Percentiles rank a stretch among this genome's conserved stretches.
Conservation (phyloP, 1,140 invertebrate species). For the Zeugodacus cucurbitae region DNA sequence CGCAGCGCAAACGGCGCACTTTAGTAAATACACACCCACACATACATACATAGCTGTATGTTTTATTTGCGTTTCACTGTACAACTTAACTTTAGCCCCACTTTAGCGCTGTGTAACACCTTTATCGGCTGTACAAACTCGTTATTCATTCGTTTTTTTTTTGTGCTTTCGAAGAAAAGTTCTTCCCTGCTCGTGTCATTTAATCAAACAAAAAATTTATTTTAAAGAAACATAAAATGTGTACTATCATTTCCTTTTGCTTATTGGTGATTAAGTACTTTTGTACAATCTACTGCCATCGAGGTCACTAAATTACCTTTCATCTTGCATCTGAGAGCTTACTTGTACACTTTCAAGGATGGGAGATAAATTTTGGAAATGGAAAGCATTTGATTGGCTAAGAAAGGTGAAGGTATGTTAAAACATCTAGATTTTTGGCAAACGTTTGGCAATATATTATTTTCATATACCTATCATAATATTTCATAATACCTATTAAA, state of each 20-base stretch:
- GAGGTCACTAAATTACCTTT: conserved; percentile 20
- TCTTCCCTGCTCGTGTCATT: neutral
- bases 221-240: neutral
- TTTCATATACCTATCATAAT: too few species aligned
- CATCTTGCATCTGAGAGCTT: neutral
- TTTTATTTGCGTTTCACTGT: neutral
- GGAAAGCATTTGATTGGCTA: too few species aligned
- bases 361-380: too few species aligned
- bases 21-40: neutral
- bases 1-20: neutral
- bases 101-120: neutral
- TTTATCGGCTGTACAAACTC: neutral
- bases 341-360: too few species aligned
- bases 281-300: neutral
- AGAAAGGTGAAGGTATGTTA: too few species aligned
- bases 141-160: neutral
- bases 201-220: too few species aligned
- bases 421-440: too few species aligned
- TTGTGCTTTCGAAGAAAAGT: neutral
- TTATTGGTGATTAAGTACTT: neutral
- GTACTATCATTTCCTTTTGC: neutral
- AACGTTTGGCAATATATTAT: too few species aligned
- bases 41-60: neutral
- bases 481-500: too few species aligned
- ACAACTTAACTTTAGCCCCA: too few species aligned